Base-by-base conservation (phyloP, 2,888 invertebrate species). In the Acanthoscelides obtectus region DNA sequence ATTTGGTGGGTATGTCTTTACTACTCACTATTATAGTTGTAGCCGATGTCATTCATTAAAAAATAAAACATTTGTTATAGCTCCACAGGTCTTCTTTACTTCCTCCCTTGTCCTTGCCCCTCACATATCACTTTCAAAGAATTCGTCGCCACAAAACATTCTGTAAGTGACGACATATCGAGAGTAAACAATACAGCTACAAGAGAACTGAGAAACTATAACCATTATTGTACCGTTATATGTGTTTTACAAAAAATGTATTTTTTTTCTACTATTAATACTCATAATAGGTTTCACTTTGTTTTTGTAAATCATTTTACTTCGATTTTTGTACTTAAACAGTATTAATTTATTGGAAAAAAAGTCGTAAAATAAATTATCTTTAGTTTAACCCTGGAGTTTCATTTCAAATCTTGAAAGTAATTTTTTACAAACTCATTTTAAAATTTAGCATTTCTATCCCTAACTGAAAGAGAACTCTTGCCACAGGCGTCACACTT, bases 271-370 rank as follows among this genome's bases (percentile, higher is more conserved):
- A 79, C 79, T 81, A 78, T 82, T 79, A 79, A 80, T 80, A 80
- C 77, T 79, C 79, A 76, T 79, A 78, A 80, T 84, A 83, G 82
- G 25, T 84, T 84, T 83, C 81, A 81, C 80, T 79, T 82, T 81
- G 78, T 80, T 79, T 80, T 65, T n/a, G 20, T 20, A 77, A 78
- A 78, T 77, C 77, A 74, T 79, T 77, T 79, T 78, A 79, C 81
- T 82, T 83, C 80, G 82, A 82, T 83, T 84, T 84, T 84, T 84
- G 83, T 84, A 84, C 84, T 83, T 82, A 83, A 84, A 81, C 84
- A 84, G 84, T 84, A 84, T 84, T 84, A 84, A 81, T 79, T 81
- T 79, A 80, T 79, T 79, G 80, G 80, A 80, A 81, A 79, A 81
- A 83, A 81, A 82, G 79, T 80, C 77, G 81, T 80, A 78, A 81